Base-by-base conservation (phyloP, 2,113 vertebrate genomes). In the Pluvianellus socialis region DNA sequence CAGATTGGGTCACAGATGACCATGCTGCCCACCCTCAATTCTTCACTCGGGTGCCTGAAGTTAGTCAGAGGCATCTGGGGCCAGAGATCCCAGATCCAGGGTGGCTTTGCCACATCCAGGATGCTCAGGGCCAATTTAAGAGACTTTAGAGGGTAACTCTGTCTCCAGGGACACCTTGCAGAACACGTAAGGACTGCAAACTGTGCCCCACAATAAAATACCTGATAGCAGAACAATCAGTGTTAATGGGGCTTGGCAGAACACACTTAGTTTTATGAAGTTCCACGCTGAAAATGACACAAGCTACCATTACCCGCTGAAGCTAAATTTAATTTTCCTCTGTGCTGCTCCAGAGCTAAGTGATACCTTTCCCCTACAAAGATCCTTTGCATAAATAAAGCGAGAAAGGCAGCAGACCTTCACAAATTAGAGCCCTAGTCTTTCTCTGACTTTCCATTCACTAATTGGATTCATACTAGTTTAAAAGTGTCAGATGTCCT, bases 271-370 rank as follows among this genome's bases (percentile, higher is more conserved):
- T 70, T 92, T 92, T 81, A 86, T 62, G 40, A 87, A 85, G 68
- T 62, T 84, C 42, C 52, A 91, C 50, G 35, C 40, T 56, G 68
- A 81, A 93, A 92, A 85, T 20, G 68, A 44, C 75, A 92, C 50
- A 72, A 87, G 15, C 49, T 52, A 55, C 52, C 72, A 89, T 89
- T 85, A 92, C 19, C 61, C 44, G 67, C 30, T 85, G 76, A 79
- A 94, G 32, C 11, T 76, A 88, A 90, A 92, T 90, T 92, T 73
- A 79, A 94, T 95, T 90, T 90, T 92, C 73, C 67, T 90, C 42
- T 3, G 22, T 81, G 55, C 58, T 55, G 55, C 82, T 86, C 49
- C 58, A 56, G 30, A 77, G 45, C n/a, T 68, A 92, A 94, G 55
- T 49, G 66, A 2, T 47, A 75, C 38, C 59, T 83, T 68, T 86